These are phyloP conservation scores for Luehdorfia chinensis DNA, from an alignment of 1,140 invertebrate species.

Conservation along the genomic window DNA sequence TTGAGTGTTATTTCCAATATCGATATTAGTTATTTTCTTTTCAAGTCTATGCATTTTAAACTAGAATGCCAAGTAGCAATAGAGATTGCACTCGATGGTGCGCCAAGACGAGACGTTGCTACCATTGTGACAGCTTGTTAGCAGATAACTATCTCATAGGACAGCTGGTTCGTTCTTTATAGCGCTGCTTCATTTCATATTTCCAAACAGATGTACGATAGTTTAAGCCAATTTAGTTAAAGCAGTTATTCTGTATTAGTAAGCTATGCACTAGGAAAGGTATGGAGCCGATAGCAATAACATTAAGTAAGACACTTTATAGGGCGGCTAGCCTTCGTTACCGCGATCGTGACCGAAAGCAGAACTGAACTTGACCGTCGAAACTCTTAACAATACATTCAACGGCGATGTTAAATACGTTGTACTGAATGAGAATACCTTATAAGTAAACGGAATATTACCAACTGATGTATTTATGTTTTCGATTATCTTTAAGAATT, in stretches of 20 bases:
- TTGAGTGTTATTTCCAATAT: too few relatives aligned
- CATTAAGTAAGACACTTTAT: conserved; percentile 41
- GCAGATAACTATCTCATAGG: conserved; percentile 53
- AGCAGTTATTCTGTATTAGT: conserved; percentile 25
- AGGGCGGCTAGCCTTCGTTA: conserved; percentile 40
- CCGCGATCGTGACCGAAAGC: conserved; percentile 43
- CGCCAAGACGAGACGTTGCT: conserved; percentile 34
- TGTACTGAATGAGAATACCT: conserved; percentile 12
- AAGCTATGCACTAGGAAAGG: conserved; percentile 30
- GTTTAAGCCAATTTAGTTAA: conserved; percentile 47
- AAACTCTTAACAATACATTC: conserved; percentile 28
- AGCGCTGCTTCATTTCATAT: conserved; percentile 50
- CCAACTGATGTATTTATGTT: conserved; percentile 12
- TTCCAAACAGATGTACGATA: conserved; percentile 52
- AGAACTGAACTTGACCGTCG: conserved; percentile 40
- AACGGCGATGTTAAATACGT: conserved; percentile 21
- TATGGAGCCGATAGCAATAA: conserved; percentile 36
- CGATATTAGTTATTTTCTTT: conserved; percentile 26
- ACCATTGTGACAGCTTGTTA: conserved; percentile 57
- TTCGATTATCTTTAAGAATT: conserved; percentile 16
- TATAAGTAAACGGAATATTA: conserved; percentile 14
- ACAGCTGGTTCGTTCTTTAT: conserved; percentile 56
- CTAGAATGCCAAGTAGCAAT: conserved; percentile 38
- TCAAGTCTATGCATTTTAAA: conserved; percentile 37
- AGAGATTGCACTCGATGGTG: conserved; percentile 48